Evolutionary conservation across 2,888 invertebrate species (phyloP).

Genomic region (Agrypnus murinus): DNA sequence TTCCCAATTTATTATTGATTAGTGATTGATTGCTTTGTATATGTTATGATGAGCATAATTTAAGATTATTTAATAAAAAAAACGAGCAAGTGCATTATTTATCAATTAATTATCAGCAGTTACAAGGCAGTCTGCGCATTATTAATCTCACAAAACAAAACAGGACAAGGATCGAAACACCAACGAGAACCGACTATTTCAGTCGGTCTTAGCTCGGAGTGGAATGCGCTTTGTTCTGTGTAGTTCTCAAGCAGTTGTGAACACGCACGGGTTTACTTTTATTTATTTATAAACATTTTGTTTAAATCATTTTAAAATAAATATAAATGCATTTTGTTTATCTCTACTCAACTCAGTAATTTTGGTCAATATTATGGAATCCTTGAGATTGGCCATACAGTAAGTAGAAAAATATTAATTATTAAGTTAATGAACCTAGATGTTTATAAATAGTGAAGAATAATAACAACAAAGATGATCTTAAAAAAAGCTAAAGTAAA

Average conservation of each 20-base stretch:
- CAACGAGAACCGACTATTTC: constrained; percentile 30
- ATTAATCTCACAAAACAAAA: constrained; percentile 33
- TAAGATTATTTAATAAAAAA: too few relatives aligned
- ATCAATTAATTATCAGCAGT: constrained; percentile 1
- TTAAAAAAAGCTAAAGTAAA: too few relatives aligned
- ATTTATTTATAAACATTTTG: not conserved
- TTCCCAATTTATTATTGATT: too few relatives aligned
- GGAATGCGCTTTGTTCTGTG: constrained; percentile 41
- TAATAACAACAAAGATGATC: too few relatives aligned
- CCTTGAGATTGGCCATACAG: constrained; percentile 37
- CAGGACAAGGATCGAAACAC: constrained; percentile 30
- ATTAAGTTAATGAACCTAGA: not conserved
- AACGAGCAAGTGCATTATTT: constrained; percentile 2
- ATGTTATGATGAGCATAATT: too few relatives aligned
- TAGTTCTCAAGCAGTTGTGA: constrained; percentile 6
- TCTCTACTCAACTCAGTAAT: too few relatives aligned
- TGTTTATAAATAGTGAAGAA: constrained; percentile 5
- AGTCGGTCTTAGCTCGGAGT: constrained; percentile 26
- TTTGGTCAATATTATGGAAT: constrained; percentile 28
- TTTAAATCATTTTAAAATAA: too few relatives aligned
- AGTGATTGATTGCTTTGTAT: too few relatives aligned
- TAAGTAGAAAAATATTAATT: constrained; percentile 22
- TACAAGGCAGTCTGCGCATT: constrained; percentile 35
- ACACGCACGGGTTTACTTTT: not conserved
- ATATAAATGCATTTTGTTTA: too few relatives aligned